These are phyloP conservation scores for Tragelaphus scriptus DNA, from an alignment of 2,113 vertebrate species.

Conservation along the genomic window DNA sequence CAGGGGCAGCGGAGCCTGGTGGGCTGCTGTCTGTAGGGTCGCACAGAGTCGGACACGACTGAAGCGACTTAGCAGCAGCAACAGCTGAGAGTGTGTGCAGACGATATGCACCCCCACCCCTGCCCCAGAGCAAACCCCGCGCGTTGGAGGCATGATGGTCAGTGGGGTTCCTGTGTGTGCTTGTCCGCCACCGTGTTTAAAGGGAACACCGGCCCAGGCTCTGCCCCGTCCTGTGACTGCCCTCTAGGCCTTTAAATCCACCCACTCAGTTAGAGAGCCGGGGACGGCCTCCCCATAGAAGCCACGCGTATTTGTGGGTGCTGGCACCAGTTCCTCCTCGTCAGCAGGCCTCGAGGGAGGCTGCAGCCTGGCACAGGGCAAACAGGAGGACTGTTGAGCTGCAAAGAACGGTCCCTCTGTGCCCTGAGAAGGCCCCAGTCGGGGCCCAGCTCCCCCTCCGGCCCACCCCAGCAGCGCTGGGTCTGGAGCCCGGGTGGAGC, in stretches of 20 bases:
- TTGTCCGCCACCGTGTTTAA: accelerated
- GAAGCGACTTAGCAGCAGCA: too few relatives aligned
- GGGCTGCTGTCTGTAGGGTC: too few relatives aligned
- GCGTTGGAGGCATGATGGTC: accelerated
- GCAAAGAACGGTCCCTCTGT: constrained; percentile 50
- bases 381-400: constrained; percentile 21
- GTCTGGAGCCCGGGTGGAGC: background rate
- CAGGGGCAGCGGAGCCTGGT: too few relatives aligned
- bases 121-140: background rate
- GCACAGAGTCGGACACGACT: too few relatives aligned
- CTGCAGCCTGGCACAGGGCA: constrained; percentile 43
- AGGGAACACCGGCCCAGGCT: background rate
- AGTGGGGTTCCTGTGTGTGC: background rate
- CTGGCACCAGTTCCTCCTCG: constrained; percentile 45
- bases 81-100: background rate
- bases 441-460: background rate
- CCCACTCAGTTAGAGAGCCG: background rate
- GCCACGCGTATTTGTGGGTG: constrained; percentile 1
- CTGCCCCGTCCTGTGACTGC: background rate
- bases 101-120: accelerated
- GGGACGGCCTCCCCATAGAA: background rate
- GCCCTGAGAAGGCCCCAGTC: background rate
- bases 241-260: background rate
- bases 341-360: constrained; percentile 46
- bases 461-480: background rate